Percentiles rank a stretch among this genome's conserved stretches.
Evolutionary conservation across 2,888 invertebrate species (phyloP).

Genomic region (Hyles lineata): DNA sequence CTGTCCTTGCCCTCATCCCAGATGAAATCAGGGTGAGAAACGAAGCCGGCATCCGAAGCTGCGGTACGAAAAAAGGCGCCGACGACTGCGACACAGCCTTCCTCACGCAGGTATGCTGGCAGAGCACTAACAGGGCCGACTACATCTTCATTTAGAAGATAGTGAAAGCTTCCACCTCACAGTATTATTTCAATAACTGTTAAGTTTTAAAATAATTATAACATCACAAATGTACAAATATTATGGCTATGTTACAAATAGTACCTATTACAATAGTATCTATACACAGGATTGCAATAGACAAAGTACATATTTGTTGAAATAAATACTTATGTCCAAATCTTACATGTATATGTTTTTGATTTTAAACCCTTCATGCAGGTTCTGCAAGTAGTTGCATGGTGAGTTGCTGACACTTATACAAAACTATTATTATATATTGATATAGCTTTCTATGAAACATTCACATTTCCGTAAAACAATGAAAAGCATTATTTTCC

Average conservation of each 20-base stretch:
- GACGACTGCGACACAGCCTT: constrained; percentile 76
- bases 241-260: background rate
- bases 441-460: background rate
- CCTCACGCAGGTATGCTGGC: constrained; percentile 77
- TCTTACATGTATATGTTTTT: background rate
- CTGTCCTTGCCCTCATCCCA: constrained; percentile 69
- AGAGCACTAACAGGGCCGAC: constrained; percentile 62
- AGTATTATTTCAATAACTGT: constrained; percentile 10
- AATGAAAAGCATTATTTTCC: background rate
- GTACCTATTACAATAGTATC: too few relatives aligned
- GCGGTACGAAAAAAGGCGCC: constrained; percentile 67
- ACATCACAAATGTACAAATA: background rate
- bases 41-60: constrained; percentile 56
- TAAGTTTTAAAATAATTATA: background rate
- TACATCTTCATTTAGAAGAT: constrained; percentile 68
- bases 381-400: background rate
- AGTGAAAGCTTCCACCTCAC: background rate
- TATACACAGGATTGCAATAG: background rate
- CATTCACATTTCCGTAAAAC: background rate
- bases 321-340: background rate
- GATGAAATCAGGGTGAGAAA: constrained; percentile 57
- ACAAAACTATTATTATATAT: background rate
- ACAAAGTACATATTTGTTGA: background rate
- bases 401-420: background rate
- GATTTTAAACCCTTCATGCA: background rate